These are phyloP conservation scores for Venustoraphidia nigricollis DNA, from an alignment of 2,888 invertebrate genomes.

Conservation along the genomic window DNA sequence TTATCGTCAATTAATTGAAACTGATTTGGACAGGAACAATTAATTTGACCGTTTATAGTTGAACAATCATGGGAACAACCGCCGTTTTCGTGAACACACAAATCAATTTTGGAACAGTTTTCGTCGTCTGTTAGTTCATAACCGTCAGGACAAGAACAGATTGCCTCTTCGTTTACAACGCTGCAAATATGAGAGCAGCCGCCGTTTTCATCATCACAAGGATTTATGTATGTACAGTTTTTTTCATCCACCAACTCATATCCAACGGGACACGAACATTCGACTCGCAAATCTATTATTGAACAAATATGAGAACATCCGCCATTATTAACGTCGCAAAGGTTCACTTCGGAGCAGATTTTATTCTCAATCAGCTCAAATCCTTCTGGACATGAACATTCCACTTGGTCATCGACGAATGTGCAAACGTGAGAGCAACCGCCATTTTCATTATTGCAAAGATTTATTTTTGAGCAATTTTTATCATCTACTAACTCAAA, in stretches of 20 bases:
- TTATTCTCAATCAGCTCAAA: slow-evolving; percentile 25
- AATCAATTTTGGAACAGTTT: slow-evolving; percentile 6
- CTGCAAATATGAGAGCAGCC: slow-evolving; percentile 21
- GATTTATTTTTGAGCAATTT: slow-evolving; percentile 27
- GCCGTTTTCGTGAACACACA: slow-evolving; percentile 16
- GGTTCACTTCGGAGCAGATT: slow-evolving; percentile 16
- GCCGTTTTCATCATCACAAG: slow-evolving; percentile 22
- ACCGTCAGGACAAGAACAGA: slow-evolving; percentile 28
- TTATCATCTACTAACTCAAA: slow-evolving; percentile 22
- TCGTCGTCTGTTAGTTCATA: slow-evolving; percentile 21
- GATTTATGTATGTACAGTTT: slow-evolving; percentile 23
- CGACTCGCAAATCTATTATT: slow-evolving; percentile 22
- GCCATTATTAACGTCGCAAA: slow-evolving; percentile 24
- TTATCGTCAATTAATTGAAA: slow-evolving; percentile 22
- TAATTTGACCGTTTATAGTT: slow-evolving; percentile 29
- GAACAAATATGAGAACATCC: slow-evolving; percentile 22
- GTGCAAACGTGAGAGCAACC: slow-evolving; percentile 31
- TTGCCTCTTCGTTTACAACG: slow-evolving; percentile 22
- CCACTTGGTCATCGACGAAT: slow-evolving; percentile 15
- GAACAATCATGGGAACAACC: slow-evolving; percentile 35
- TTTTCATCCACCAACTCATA: slow-evolving; percentile 22
- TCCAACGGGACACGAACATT: slow-evolving; percentile 28
- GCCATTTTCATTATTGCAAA: slow-evolving; percentile 25
- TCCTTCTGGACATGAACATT: too few relatives aligned
- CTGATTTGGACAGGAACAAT: slow-evolving; percentile 32